These are phyloP conservation scores for Sesamia inferens DNA, from an alignment of 2,888 invertebrate genomes.

Conservation along the genomic window DNA sequence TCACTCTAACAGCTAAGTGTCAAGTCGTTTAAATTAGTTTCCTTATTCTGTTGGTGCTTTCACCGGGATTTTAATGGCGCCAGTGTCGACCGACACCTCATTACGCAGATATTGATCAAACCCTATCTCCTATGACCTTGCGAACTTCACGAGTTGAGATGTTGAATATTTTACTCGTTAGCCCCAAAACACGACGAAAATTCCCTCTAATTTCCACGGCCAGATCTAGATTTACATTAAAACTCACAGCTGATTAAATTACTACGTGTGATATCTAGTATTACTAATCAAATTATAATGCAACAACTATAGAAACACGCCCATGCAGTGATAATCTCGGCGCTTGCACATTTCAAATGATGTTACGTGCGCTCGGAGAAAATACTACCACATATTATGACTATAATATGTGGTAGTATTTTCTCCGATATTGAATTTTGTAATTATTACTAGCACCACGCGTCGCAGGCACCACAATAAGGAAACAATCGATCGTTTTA, in stretches of 20 bases:
- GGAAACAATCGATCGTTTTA: constrained; percentile 90
- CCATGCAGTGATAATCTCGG: constrained; percentile 52
- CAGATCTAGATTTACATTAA: constrained; percentile 40
- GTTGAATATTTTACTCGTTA: constrained; percentile 73
- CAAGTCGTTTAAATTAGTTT: constrained; percentile 81
- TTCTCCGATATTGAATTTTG: constrained; percentile 71
- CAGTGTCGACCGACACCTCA: constrained; percentile 77
- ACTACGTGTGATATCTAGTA: constrained; percentile 44
- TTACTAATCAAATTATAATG: constrained; percentile 58
- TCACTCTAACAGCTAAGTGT: constrained; percentile 67
- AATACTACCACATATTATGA: constrained; percentile 51
- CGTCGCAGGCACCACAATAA: constrained; percentile 82
- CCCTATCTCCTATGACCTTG: constrained; percentile 76
- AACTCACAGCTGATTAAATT: constrained; percentile 47
- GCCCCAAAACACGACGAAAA: constrained; percentile 61
- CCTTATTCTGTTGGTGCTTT: constrained; percentile 74
- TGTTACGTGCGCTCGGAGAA: constrained; percentile 50
- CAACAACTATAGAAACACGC: constrained; percentile 52
- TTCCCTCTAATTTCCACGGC: constrained; percentile 39
- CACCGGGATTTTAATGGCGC: constrained; percentile 81
- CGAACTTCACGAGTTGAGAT: constrained; percentile 77
- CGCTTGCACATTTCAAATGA: constrained; percentile 55
- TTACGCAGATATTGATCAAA: constrained; percentile 83
- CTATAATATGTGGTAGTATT: constrained; percentile 51
- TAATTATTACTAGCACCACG: constrained; percentile 79